Conservation (phyloP, 2,888 invertebrate species). For the Polydesmus complanatus region DNA sequence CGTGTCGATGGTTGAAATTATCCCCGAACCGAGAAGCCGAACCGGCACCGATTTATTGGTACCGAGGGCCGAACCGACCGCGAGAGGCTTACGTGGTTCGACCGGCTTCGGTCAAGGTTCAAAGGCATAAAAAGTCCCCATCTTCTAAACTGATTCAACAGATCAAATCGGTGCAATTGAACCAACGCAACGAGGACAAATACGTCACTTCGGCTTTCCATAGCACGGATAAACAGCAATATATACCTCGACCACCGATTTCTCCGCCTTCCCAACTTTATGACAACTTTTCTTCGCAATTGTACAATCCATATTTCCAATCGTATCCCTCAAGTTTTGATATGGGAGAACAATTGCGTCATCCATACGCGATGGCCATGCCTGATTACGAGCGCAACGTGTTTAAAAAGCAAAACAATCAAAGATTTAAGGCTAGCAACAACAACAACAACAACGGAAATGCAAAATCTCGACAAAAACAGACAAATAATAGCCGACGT, state of each 20-base stretch:
- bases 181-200: background rate
- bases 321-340: too few relatives aligned
- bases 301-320: background rate
- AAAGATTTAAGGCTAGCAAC: background rate
- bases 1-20: background rate
- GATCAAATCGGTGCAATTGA: too few relatives aligned
- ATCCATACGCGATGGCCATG: background rate
- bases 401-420: background rate
- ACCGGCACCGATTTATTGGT: background rate
- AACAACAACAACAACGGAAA: background rate
- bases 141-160: too few relatives aligned
- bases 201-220: background rate
- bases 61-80: background rate
- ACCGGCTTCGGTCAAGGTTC: background rate
- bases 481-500: background rate
- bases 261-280: background rate
- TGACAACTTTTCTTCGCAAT: background rate
- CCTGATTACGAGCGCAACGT: background rate
- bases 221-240: background rate
- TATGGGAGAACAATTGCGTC: too few relatives aligned
- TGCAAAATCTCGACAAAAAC: background rate
- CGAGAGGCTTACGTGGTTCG: background rate
- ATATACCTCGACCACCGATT: background rate
- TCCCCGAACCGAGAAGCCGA: background rate
- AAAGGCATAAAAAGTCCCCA: background rate